Base-by-base conservation (phyloP, 1,140 invertebrate genomes). In the Reticulitermes speratus region DNA sequence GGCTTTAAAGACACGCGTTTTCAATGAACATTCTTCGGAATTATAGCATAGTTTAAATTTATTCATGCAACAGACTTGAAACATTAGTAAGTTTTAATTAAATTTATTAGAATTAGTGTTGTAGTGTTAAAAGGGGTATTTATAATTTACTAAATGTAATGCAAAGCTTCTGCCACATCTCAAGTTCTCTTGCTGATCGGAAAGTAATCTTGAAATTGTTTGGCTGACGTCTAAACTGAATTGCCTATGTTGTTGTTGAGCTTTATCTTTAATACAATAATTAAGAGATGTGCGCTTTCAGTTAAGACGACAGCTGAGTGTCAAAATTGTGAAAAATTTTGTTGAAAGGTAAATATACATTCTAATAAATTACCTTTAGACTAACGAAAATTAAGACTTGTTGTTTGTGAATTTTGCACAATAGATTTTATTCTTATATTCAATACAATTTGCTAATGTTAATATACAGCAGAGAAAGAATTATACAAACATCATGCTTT, bases 351-450 rank as follows among this genome's bases (percentile, higher is more conserved):
- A 75, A 75, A 75, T 75, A 75, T 75, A 30, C 25, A 75, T 30
- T 75, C n/a, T 75, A 75, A 75, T 75, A 75, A 75, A 75, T 75
- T 75, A 75, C 65, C 65, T 75, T 75, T 75, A 75, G n/a, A 75
- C 65, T 30, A 45, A 84, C 7, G 44, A 84, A 84, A 84, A 25
- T 45, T 25, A 45, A 44, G n/a, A 84, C 48, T 84, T 84, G 83
- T 84, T 84, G 83, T 84, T 84, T 84, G 83, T 84, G 83, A 84
- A 84, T 84, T 84, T 84, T 84, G 83, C 83, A 84, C 83, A 8
- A 52, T 44, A 84, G 48, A 84, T 84, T 84, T 84, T 84, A 84
- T 84, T 84, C 83, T 84, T 84, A 52, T 84, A 84, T 84, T 25
- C 83, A 84, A 45, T 32, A 44, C 83, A 52, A 84, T 84, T 84